Base-by-base conservation (phyloP, 2,888 invertebrate species). In the Pheosia tremula region DNA sequence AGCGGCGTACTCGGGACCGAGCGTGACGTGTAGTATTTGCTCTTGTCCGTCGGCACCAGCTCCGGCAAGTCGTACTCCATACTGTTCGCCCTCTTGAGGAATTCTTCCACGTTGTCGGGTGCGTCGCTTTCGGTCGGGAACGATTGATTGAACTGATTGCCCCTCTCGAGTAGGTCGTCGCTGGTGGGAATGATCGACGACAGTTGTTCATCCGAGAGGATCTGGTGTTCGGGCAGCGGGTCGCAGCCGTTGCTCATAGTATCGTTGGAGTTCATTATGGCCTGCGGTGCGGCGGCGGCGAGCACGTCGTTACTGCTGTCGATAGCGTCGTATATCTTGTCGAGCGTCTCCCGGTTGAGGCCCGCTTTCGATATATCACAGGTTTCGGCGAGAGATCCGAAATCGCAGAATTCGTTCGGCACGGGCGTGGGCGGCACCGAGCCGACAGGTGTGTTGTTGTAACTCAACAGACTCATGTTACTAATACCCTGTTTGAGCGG, bases 331-430 rank as follows among this genome's bases (percentile, higher is more conserved):
- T 96, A 94, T 68, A 96, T 95, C 81, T 95, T 95, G 68, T 95
- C 95, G 39, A 96, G 91, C 49, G 95, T 96, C 76, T 96, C 95
- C 4, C 95, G 91, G 65, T 95, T 92, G 24, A 95, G 86, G 4
- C 94, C 91, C 13, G 92, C 93, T 72, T 84, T 91, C 4, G 93
- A 91, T 69, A 94, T 90, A 66, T 93, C 94, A 67, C 95, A 95
- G 0, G 95, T 87, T 55, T 95, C 95, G 5, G 94, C 94, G 56
- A 96, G 94, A 0, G 95, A 93, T 50, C 95, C 95, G 69, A 96
- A 96, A 78, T 97, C 96, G 64, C 95, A 95, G 80, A 96, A 96
- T 78, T 97, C 96, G 64, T 95, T 95, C 9, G 96, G 96, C 38
- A 96, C 95, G 0, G 96, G 96, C 1, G 96, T 96, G 58, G 95